These are phyloP conservation scores for Pantherophis vulpinus DNA, from an alignment of 2,797 vertebrate genomes.

Conservation along the genomic window DNA sequence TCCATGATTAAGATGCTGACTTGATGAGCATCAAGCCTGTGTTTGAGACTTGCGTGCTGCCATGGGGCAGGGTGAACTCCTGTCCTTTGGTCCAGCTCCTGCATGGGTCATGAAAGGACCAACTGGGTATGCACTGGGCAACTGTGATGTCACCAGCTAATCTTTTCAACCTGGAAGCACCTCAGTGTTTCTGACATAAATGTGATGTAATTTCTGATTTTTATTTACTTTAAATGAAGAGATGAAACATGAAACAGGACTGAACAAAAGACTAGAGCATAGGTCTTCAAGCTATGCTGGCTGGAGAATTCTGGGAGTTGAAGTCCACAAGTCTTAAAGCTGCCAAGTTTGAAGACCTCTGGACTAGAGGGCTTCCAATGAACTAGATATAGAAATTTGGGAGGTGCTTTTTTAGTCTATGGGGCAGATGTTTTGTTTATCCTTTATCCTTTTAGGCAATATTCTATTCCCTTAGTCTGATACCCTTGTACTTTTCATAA, in stretches of 20 bases:
- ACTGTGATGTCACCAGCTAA: background rate
- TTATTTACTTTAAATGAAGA: background rate
- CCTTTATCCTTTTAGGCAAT: background rate
- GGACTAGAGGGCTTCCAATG: background rate
- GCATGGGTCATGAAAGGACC: background rate
- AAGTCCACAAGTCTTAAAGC: too few species aligned
- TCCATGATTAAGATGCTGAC: background rate
- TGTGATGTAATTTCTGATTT: background rate
- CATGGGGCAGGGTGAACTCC: background rate
- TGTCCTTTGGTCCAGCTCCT: background rate
- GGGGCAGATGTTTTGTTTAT: background rate
- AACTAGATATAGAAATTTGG: background rate
- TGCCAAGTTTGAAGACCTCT: too few species aligned
- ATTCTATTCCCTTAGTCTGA: background rate
- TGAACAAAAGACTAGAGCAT: background rate
- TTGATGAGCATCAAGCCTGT: background rate
- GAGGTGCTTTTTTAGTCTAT: background rate
- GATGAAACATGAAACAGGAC: background rate
- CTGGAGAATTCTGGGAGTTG: too few species aligned
- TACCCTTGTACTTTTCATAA: background rate
- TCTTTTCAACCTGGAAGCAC: background rate
- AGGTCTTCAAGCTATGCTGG: too few species aligned
- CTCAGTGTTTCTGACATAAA: background rate
- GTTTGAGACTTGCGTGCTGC: background rate
- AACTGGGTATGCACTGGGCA: background rate